Evolutionary conservation across 2,888 invertebrate species (phyloP).

Genomic region (Invenusta paracnida): DNA sequence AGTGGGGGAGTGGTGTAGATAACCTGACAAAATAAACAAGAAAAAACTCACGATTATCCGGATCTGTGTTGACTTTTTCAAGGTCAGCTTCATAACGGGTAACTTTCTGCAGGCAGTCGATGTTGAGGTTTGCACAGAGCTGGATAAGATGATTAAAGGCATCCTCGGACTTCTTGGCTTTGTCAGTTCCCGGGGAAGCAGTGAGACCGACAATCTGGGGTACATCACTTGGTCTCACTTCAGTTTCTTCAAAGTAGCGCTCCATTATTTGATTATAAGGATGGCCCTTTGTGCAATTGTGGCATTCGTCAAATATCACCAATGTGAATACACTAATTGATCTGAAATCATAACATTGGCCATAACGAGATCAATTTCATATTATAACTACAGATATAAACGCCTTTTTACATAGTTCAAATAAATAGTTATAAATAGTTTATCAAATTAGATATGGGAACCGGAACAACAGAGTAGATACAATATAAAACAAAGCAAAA

Average conservation of each 20-base stretch:
- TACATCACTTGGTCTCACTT: conserved; percentile 11
- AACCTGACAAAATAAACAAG: no score
- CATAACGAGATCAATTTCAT: no score
- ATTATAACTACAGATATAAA: no score
- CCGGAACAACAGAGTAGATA: no score
- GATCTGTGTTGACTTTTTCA: conserved; percentile 49
- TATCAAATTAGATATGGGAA: no score
- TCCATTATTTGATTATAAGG: conserved; percentile 55
- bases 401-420: no score
- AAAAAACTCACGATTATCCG: conserved; percentile 43
- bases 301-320: conserved; percentile 57
- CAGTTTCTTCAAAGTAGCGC: conserved; percentile 51
- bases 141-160: conserved; percentile 55
- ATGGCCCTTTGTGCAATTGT: conserved; percentile 53
- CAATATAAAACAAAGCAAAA: no score
- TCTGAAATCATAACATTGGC: no score
- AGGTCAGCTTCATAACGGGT: conserved; percentile 48
- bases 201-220: conserved; percentile 59
- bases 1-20: no score
- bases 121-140: conserved; percentile 55
- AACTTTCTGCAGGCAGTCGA: conserved; percentile 51
- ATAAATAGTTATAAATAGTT: no score
- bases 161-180: conserved; percentile 49
- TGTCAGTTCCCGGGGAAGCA: conserved; percentile 59
- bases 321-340: conserved; percentile 49